A percentile compares a stretch with the other conserved stretches of the same genome.
Evolutionary conservation across 2,888 invertebrate species (phyloP).

Genomic region (Leucophenga maculata): DNA sequence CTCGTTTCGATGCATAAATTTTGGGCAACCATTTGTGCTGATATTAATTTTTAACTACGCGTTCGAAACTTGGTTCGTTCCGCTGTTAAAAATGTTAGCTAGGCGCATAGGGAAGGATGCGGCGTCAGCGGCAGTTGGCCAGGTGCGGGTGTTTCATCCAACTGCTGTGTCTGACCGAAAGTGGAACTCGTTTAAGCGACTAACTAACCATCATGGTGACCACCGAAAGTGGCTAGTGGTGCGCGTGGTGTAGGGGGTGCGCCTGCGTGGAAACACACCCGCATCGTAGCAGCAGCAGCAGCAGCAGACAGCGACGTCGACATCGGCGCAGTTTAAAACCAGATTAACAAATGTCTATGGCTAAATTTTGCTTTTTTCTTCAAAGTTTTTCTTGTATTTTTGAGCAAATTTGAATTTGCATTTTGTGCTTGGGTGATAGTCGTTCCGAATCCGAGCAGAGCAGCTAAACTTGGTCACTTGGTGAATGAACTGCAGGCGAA

Average conservation of each 20-base stretch:
- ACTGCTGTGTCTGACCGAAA: slow-evolving; percentile 19
- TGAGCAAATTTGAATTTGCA: slow-evolving; percentile 66
- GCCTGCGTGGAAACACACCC: slow-evolving; percentile 58
- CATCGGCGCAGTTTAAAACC: slow-evolving; percentile 46
- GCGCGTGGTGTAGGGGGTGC: neutral
- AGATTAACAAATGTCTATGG: slow-evolving; percentile 65
- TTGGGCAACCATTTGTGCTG: slow-evolving; percentile 21
- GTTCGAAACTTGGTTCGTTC: slow-evolving; percentile 7
- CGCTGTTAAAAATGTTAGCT: neutral
- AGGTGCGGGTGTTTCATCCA: slow-evolving; percentile 62
- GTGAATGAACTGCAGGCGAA: slow-evolving; percentile 46
- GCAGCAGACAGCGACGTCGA: slow-evolving; percentile 35
- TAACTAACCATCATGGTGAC: slow-evolving; percentile 9
- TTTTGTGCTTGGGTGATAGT: slow-evolving; percentile 64
- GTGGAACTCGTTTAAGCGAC: slow-evolving; percentile 7
- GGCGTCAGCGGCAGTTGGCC: slow-evolving; percentile 58
- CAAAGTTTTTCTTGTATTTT: slow-evolving; percentile 35
- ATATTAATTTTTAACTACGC: slow-evolving; percentile 30
- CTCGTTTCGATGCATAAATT: neutral
- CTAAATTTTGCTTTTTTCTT: slow-evolving; percentile 53
- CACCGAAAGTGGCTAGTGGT: no score
- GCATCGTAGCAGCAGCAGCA: slow-evolving; percentile 58
- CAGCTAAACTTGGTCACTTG: slow-evolving; percentile 64
- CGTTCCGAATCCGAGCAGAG: slow-evolving; percentile 31
- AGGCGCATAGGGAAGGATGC: neutral